Evolutionary conservation across 2,113 vertebrate species (phyloP), one percentile per base, ranked within the genome.

Genomic region (Cyprinus carpio): DNA sequence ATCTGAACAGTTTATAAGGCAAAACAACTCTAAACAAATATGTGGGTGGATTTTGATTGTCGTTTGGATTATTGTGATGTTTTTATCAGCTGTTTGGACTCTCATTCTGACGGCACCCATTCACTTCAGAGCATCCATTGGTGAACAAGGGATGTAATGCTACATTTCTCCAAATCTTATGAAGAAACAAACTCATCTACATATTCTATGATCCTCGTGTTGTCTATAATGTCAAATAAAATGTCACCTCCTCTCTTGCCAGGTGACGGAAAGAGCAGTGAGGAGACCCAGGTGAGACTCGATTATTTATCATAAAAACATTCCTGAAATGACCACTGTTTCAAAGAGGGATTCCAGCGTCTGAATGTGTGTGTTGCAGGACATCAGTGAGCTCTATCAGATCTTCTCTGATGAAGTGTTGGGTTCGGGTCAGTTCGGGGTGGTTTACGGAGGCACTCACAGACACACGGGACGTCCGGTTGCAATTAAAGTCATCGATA

Each of bases 371-470:
- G 74, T 87, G 49, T 91, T 89, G 72, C 87, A 97, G 96, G 96
- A 96, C 83, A 94, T 97, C 1, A 94, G 95, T 87, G 92, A 90
- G 0, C 92, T 95, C 43, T 97, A 97, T 91, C 96, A 97, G 93
- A 96, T 97, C 91, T 95, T 92, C 72, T 94, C 95, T 0, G 95
- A 97, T 0, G 96, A 97, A 72, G 93, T 97, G 43, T 85, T 97
- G 75, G 96, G 96, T 23, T 96, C 96, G 0, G 96, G 96, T n/a
- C 96, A 97, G 91, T 97, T 97, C 80, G 96, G 96, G 16, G 94
- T 97, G 2, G 96, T 97, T 15, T 97, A 96, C 43, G 93, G 93
- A 92, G 96, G 96, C 1, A 95, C 95, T 64, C 96, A 97, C 90
- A 94, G 96, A 76, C 94, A 94, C 90, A 94, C 95, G 0, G 93